Base-by-base conservation (phyloP, 2,113 vertebrate species). In the rat (Rattus norvegicus) region DNA sequence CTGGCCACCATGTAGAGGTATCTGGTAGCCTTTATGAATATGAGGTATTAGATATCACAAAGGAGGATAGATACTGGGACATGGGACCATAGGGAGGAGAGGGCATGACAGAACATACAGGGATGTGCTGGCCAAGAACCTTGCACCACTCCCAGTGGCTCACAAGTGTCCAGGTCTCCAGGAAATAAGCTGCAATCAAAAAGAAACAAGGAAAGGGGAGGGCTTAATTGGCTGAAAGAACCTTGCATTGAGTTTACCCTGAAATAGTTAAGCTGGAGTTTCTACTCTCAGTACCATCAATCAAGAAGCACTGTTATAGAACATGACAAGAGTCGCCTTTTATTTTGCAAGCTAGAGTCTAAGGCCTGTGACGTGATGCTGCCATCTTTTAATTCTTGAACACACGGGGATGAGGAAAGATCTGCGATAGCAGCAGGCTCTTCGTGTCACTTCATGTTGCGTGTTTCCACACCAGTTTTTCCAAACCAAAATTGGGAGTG, bases 81-180 rank as follows among this genome's bases (percentile, higher is more conserved):
- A 9, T 5, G 26, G 39, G 7, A 56, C 7, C 24, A 72, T 0
- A 2, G 4, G 54, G 52, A 87, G 9, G 4, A n/a, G 36, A 83
- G 9, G 30, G 0, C 7, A 0, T 47, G 1, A 14, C 39, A 43
- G 47, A 14, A 73, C 28, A 73, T 0, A 4, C 20, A 2, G 83
- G 75, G 36, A 43, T 0, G 2, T 22, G 9, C 47, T 39, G 7
- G 36, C 24, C 49, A 36, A 87, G 72, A 92, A 54, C 33, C 24
- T n/a, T 33, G 47, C 0, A 6, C 76, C 56, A 59, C 47, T 43
- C 56, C 26, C 72, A 43, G 13, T 0, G 13, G 49, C 33, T 88
- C 1, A 8, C 9, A 2, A 17, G 26, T 49, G 8, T 33, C 69
- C 39, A 19, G 1, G 30, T 26, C 11, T 84, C 67, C 88, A 20